Conservation (phyloP, 2,113 vertebrate species). For the Penelope pileata region DNA sequence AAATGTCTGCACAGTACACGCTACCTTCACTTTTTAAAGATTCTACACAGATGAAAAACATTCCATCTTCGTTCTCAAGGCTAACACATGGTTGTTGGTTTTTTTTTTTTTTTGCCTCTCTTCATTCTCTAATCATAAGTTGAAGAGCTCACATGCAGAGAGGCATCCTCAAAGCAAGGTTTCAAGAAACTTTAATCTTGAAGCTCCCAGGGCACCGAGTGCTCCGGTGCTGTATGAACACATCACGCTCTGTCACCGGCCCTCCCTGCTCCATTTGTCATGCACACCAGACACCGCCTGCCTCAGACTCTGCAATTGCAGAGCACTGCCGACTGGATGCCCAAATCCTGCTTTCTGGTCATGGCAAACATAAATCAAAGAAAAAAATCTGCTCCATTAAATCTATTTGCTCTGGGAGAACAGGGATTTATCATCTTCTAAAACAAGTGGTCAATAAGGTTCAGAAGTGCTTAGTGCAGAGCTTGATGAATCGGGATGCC, state of each 20-base stretch:
- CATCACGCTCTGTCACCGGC: constrained; percentile 19
- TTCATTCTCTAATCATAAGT: not conserved
- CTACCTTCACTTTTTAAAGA: not conserved
- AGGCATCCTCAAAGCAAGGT: not conserved
- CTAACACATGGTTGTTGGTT: not conserved
- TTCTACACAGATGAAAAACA: not conserved
- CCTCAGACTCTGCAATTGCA: not conserved
- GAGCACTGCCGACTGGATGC: not conserved
- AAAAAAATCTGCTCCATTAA: constrained; percentile 26
- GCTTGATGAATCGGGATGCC: constrained; percentile 46
- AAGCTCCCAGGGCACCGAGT: not conserved
- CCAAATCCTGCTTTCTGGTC: constrained; percentile 40
- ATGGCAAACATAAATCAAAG: constrained; percentile 66
- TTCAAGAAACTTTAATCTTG: constrained; percentile 18
- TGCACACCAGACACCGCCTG: not conserved
- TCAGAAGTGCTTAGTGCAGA: constrained; percentile 42
- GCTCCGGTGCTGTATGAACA: constrained; percentile 24
- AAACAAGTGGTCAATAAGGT: constrained; percentile 48
- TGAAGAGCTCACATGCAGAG: not conserved
- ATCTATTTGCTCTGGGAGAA: constrained; percentile 47
- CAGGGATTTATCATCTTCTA: constrained; percentile 56
- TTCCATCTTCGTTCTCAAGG: not conserved
- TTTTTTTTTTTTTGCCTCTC: not conserved
- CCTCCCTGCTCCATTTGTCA: constrained; percentile 60
- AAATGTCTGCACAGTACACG: not conserved